Evolutionary conservation across 1,140 invertebrate species (phyloP).

Genomic region (Chlorops oryzae): DNA sequence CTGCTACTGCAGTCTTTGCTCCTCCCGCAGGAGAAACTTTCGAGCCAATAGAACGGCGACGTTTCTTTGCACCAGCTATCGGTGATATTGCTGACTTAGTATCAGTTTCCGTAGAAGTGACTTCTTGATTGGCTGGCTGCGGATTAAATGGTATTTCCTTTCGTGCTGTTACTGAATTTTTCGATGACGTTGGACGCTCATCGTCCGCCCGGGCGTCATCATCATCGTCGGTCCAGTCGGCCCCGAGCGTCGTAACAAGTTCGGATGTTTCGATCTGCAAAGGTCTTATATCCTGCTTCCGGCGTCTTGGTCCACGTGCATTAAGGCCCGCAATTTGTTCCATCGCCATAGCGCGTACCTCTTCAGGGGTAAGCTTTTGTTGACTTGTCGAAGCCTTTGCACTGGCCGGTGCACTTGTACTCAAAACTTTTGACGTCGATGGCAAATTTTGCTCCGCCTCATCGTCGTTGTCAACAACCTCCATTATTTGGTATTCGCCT

Average conservation of each 20-base stretch:
- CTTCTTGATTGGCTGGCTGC: neutral
- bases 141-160: neutral
- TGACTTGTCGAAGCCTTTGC: conserved; percentile 7
- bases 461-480: conserved; percentile 30
- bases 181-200: neutral
- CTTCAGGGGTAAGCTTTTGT: conserved; percentile 20
- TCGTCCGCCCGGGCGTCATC: conserved; percentile 3
- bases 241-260: conserved; percentile 18
- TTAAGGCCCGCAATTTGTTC: conserved; percentile 36
- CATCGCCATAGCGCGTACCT: conserved; percentile 34
- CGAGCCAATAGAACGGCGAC: no score
- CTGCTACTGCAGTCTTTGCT: no score
- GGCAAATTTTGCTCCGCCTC: conserved; percentile 12
- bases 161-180: neutral
- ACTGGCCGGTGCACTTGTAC: neutral
- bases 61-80: no score
- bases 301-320: conserved; percentile 18
- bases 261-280: conserved; percentile 29
- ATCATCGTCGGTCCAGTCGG: conserved; percentile 42
- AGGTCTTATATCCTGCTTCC: conserved; percentile 26
- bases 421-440: conserved; percentile 5
- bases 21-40: no score
- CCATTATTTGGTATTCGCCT: conserved; percentile 43
- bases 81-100: no score
- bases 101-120: neutral